phyloP scores from a whole-genome alignment of 2,888 invertebrate genomes.

The Macaria notata region DNA sequence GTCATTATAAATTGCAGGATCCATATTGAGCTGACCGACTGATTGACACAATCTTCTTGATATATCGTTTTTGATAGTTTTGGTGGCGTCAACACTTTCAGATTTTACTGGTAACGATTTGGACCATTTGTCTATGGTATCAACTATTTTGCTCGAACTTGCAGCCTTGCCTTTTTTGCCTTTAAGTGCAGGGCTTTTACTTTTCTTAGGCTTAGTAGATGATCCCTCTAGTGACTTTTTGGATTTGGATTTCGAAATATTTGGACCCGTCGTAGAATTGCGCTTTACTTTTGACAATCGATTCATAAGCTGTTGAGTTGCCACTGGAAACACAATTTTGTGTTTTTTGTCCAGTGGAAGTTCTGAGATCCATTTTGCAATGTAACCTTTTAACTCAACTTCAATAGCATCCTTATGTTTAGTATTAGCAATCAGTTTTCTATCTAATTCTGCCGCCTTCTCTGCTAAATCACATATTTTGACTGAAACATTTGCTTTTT shows the following conservation, averaged over 20 bases:
- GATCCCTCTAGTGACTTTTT: conserved; percentile 7
- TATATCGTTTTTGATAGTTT: conserved; percentile 43
- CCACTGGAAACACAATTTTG: conserved; percentile 41
- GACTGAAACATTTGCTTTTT: conserved; percentile 36
- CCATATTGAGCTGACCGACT: conserved; percentile 51
- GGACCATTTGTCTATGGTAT: conserved; percentile 58
- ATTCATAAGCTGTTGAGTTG: conserved; percentile 50
- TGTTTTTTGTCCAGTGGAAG: conserved; percentile 47
- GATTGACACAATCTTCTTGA: conserved; percentile 53
- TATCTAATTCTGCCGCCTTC: conserved; percentile 43
- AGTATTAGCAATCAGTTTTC: conserved; percentile 28
- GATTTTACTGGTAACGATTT: conserved; percentile 48
- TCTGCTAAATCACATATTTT: conserved; percentile 54
- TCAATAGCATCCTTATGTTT: conserved; percentile 32
- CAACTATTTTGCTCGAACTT: conserved; percentile 40
- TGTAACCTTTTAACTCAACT: conserved; percentile 41
- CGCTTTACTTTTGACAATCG: conserved; percentile 46
- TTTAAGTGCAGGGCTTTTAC: conserved; percentile 7
- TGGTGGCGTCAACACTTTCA: conserved; percentile 33
- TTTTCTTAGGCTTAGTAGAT: not conserved
- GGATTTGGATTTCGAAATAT: conserved; percentile 1
- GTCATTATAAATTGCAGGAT: conserved; percentile 47
- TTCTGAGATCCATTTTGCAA: conserved; percentile 49
- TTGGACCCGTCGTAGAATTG: conserved; percentile 5
- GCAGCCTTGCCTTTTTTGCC: conserved; percentile 18